Conservation (phyloP, 2,113 vertebrate species). For the Grammomys dolichurus region DNA sequence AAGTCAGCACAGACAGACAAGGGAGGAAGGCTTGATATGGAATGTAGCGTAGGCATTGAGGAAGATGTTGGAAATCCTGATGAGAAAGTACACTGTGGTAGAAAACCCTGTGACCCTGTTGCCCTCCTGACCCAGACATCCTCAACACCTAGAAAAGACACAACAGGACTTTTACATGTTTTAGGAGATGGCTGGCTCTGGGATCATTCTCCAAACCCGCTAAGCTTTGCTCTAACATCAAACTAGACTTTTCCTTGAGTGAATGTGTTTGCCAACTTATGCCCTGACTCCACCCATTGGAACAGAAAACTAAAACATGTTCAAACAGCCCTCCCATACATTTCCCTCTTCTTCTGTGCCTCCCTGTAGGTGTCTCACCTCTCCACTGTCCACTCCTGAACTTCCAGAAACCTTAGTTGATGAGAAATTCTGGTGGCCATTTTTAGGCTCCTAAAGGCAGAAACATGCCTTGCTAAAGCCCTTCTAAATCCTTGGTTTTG, state of each 20-base stretch:
- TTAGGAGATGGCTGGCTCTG: slow-evolving; percentile 6
- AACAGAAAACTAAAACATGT: slow-evolving; percentile 40
- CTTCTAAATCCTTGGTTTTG: slow-evolving; percentile 73
- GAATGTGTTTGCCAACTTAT: slow-evolving; percentile 32
- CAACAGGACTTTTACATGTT: not conserved
- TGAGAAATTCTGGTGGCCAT: slow-evolving; percentile 3
- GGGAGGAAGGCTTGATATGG: not conserved
- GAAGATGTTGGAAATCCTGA: slow-evolving; percentile 25
- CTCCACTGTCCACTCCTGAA: not conserved
- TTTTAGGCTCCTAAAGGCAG: slow-evolving; percentile 41
- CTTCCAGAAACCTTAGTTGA: not conserved
- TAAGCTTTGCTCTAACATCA: slow-evolving; percentile 48
- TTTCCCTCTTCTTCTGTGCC: not conserved
- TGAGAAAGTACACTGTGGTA: not conserved
- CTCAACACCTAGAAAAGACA: not conserved
- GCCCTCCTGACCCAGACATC: not conserved
- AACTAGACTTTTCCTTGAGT: slow-evolving; percentile 19
- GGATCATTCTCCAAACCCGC: not conserved
- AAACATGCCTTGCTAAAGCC: slow-evolving; percentile 6
- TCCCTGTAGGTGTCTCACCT: not conserved
- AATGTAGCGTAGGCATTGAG: not conserved
- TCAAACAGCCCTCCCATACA: slow-evolving; percentile 12
- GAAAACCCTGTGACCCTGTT: not conserved
- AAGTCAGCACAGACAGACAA: not conserved
- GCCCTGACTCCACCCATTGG: slow-evolving; percentile 23